A percentile compares a stretch with the other conserved stretches of the same genome.
These are phyloP conservation scores for Drosophila guanche DNA, from an alignment of 1,140 invertebrate genomes.

Conservation along the genomic window DNA sequence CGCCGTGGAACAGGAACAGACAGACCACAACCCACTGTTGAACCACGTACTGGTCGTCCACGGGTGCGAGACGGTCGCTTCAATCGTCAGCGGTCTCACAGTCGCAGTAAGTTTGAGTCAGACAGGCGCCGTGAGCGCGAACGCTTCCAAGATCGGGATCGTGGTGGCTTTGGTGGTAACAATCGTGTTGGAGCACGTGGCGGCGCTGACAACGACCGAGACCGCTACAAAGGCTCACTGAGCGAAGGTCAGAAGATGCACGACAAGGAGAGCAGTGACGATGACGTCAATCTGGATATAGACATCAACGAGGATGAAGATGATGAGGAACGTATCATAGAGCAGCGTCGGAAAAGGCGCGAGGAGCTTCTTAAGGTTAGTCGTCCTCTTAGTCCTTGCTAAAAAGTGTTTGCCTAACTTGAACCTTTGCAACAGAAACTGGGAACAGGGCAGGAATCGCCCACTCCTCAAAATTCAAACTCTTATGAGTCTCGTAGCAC, in stretches of 20 bases:
- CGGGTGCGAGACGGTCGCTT: conserved; percentile 71
- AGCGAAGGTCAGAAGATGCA: conserved; percentile 90
- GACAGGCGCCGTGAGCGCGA: conserved; percentile 68
- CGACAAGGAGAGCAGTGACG: conserved; percentile 86
- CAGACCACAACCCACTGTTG: conserved; percentile 19
- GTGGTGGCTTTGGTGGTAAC: conserved; percentile 47
- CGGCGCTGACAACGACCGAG: conserved; percentile 72
- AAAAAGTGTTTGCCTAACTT: background rate
- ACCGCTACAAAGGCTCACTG: conserved; percentile 87
- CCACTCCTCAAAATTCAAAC: conserved; percentile 62
- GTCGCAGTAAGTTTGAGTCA: conserved; percentile 80
- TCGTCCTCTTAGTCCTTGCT: background rate
- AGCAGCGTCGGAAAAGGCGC: conserved; percentile 93
- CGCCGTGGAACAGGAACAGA: conserved; percentile 31
- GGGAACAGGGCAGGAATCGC: conserved; percentile 51
- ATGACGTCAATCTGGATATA: conserved; percentile 87
- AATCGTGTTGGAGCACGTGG: conserved; percentile 75
- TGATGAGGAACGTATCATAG: conserved; percentile 97
- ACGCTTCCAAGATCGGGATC: conserved; percentile 63
- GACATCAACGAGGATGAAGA: conserved; percentile 96
- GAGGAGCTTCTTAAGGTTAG: conserved; percentile 93
- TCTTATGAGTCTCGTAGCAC: conserved; percentile 63
- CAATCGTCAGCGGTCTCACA: conserved; percentile 71
- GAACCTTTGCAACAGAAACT: conserved; percentile 48
- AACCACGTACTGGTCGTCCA: conserved; percentile 51